Conservation (phyloP, 2,888 invertebrate genomes). For the Palloptera scutellata region DNA sequence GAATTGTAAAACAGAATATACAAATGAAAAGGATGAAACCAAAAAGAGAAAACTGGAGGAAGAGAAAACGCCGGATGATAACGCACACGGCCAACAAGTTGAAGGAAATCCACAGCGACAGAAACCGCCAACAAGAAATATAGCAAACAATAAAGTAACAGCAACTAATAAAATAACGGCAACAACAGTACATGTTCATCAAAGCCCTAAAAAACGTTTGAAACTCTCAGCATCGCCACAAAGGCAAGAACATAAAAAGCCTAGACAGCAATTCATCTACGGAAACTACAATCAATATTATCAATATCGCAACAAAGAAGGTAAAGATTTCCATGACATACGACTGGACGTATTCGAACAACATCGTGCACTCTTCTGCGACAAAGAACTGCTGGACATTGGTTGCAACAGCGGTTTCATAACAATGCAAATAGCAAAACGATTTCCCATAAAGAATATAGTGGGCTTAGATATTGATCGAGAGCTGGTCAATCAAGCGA, state of each 20-base stretch:
- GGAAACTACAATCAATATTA: constrained; percentile 72
- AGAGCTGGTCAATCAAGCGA: constrained; percentile 68
- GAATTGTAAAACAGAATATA: background rate
- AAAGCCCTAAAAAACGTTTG: constrained; percentile 43
- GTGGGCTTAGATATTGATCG: constrained; percentile 86
- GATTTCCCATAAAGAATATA: constrained; percentile 74
- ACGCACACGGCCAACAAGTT: constrained; percentile 15
- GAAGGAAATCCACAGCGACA: background rate
- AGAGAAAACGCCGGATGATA: background rate
- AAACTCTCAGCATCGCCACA: constrained; percentile 17
- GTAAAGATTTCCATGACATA: constrained; percentile 71
- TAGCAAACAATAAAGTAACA: background rate
- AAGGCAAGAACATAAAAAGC: constrained; percentile 6
- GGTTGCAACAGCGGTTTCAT: constrained; percentile 90
- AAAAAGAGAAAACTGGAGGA: constrained; percentile 7
- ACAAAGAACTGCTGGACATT: constrained; percentile 82
- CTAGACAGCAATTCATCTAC: constrained; percentile 50
- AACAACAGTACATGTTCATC: constrained; percentile 18
- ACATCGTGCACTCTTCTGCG: constrained; percentile 73
- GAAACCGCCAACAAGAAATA: background rate
- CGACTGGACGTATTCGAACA: constrained; percentile 73
- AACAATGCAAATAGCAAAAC: constrained; percentile 78
- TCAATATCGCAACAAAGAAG: constrained; percentile 76
- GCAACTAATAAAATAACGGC: background rate
- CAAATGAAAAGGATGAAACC: background rate